Evolutionary conservation across 1,140 invertebrate genomes (phyloP).

Genomic region (Melanaphis sacchari): DNA sequence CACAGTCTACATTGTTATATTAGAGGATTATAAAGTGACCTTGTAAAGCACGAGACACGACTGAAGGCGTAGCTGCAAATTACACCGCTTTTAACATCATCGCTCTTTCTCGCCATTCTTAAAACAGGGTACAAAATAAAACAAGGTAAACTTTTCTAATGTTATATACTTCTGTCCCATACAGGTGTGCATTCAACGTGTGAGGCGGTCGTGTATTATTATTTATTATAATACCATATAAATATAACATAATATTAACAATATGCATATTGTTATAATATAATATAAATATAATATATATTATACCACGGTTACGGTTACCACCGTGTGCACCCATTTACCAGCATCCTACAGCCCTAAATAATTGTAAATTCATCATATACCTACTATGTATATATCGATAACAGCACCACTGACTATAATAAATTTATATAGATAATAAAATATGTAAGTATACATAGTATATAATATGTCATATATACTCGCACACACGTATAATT

Average conservation of each 20-base stretch:
- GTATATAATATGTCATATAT: background rate
- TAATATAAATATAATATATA: background rate
- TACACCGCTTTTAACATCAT: background rate
- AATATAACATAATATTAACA: background rate
- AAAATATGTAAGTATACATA: background rate
- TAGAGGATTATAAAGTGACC: no score
- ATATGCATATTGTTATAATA: no score
- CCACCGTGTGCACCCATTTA: background rate
- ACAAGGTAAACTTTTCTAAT: constrained; percentile 40
- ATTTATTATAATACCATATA: background rate
- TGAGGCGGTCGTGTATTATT: background rate
- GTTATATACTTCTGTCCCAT: background rate
- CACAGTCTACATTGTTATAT: no score
- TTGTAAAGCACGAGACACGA: background rate
- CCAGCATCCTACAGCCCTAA: background rate
- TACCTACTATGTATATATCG: background rate
- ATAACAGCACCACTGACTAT: background rate
- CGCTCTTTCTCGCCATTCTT: background rate
- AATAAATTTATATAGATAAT: background rate
- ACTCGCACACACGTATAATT: background rate
- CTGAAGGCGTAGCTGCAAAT: background rate
- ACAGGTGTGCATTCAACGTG: background rate
- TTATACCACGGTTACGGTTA: background rate
- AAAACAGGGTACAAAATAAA: constrained; percentile 50
- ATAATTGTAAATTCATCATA: background rate